Conservation (phyloP, 2,888 invertebrate genomes). For the Cephus rjabovi region DNA sequence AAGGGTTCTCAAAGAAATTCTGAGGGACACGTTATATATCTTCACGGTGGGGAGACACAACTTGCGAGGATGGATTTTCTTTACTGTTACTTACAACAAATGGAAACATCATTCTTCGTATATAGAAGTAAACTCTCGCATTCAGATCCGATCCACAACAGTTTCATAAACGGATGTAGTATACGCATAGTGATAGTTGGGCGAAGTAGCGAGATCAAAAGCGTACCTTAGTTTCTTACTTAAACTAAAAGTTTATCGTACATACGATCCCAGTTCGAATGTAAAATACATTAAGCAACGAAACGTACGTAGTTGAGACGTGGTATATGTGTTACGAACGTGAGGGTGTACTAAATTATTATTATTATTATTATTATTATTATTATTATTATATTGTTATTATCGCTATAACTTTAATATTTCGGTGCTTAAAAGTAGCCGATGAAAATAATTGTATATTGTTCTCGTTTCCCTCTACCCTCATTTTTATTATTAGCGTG, state of each 20-base stretch:
- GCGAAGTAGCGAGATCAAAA: slow-evolving; percentile 31
- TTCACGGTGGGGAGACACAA: too few species aligned
- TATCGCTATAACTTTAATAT: not conserved
- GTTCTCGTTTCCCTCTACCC: too few species aligned
- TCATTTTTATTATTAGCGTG: too few species aligned
- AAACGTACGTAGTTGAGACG: too few species aligned
- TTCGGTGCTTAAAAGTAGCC: too few species aligned
- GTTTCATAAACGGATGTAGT: slow-evolving; percentile 33
- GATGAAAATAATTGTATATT: too few species aligned
- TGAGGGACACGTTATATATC: too few species aligned
- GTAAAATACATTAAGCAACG: too few species aligned
- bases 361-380: slow-evolving; percentile 18
- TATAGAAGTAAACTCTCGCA: slow-evolving; percentile 32
- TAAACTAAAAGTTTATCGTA: too few species aligned
- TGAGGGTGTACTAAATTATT: slow-evolving; percentile 41
- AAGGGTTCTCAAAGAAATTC: too few species aligned
- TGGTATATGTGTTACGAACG: slow-evolving; percentile 31
- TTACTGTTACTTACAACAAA: slow-evolving; percentile 17
- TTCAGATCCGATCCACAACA: slow-evolving; percentile 19
- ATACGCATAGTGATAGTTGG: slow-evolving; percentile 25
- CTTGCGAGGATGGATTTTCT: slow-evolving; percentile 8
- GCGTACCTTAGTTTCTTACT: slow-evolving; percentile 19
- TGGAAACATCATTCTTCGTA: slow-evolving; percentile 12
- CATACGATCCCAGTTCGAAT: too few species aligned
- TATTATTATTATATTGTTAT: slow-evolving; percentile 9